Conservation (phyloP, 1,140 invertebrate species). For the Pogonognathellus flavescens region DNA sequence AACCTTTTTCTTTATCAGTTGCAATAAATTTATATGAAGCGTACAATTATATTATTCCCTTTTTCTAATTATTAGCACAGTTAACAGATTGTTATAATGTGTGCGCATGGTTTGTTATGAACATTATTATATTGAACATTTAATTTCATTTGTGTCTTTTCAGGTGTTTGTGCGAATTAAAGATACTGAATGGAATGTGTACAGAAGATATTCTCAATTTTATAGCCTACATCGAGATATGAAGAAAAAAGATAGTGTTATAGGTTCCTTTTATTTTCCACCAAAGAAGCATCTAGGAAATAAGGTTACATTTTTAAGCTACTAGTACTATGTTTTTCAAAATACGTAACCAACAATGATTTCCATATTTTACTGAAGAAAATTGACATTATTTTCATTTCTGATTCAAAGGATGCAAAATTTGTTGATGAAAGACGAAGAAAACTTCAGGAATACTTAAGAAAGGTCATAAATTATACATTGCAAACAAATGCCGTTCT, state of each 20-base stretch:
- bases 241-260: slow-evolving; percentile 84
- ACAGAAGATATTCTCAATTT: slow-evolving; percentile 91
- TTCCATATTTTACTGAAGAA: not conserved
- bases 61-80: too few species aligned
- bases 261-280: slow-evolving; percentile 89
- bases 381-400: slow-evolving; percentile 1
- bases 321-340: too few species aligned
- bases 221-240: slow-evolving; percentile 83
- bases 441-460: slow-evolving; percentile 83
- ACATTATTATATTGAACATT: not conserved
- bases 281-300: slow-evolving; percentile 92
- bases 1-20: too few species aligned
- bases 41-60: not conserved
- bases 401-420: slow-evolving; percentile 77
- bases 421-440: slow-evolving; percentile 84
- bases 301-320: slow-evolving; percentile 76
- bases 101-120: too few species aligned
- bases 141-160: not conserved
- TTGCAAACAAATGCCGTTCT: slow-evolving; percentile 79
- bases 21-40: too few species aligned
- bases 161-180: slow-evolving; percentile 86
- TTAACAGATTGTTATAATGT: too few species aligned
- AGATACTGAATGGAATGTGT: slow-evolving; percentile 94
- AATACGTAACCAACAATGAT: too few species aligned
- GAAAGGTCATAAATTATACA: slow-evolving; percentile 80